Evolutionary conservation across 2,113 vertebrate genomes (phyloP).

Genomic region (Riparia riparia): DNA sequence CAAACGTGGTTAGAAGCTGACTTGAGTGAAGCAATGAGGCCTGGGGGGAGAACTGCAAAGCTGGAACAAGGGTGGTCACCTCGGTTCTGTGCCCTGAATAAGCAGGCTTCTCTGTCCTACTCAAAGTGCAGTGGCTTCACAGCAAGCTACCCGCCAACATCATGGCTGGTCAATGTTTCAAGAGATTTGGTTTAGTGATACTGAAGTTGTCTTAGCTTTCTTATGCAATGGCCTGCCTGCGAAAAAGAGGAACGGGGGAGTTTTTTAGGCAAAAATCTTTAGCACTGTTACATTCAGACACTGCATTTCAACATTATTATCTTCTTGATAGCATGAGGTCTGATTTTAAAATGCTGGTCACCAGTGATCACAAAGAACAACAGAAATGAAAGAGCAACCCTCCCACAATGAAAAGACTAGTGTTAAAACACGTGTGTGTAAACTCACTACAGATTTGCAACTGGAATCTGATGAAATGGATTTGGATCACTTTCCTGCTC

Average conservation of each 20-base stretch:
- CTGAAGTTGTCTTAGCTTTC: conserved; percentile 27
- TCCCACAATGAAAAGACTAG: conserved; percentile 74
- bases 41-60: not conserved
- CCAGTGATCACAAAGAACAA: conserved; percentile 61
- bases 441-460: conserved; percentile 71
- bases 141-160: not conserved
- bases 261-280: conserved; percentile 59
- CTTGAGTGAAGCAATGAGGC: not conserved
- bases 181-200: conserved; percentile 30
- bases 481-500: conserved; percentile 13
- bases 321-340: conserved; percentile 49
- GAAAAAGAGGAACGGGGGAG: not conserved
- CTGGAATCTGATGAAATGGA: conserved; percentile 55
- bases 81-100: not conserved
- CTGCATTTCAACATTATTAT: conserved; percentile 41
- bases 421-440: conserved; percentile 75
- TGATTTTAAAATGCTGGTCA: conserved; percentile 66
- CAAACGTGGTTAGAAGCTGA: not conserved
- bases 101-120: not conserved
- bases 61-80: not conserved
- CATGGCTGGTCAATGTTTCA: not conserved
- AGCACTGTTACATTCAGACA: conserved; percentile 61
- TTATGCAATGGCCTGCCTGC: not conserved
- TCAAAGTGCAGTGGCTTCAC: not conserved
- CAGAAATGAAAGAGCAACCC: conserved; percentile 32